These are phyloP conservation scores for Natrix natrix DNA, from an alignment of 2,797 vertebrate genomes.

Conservation along the genomic window DNA sequence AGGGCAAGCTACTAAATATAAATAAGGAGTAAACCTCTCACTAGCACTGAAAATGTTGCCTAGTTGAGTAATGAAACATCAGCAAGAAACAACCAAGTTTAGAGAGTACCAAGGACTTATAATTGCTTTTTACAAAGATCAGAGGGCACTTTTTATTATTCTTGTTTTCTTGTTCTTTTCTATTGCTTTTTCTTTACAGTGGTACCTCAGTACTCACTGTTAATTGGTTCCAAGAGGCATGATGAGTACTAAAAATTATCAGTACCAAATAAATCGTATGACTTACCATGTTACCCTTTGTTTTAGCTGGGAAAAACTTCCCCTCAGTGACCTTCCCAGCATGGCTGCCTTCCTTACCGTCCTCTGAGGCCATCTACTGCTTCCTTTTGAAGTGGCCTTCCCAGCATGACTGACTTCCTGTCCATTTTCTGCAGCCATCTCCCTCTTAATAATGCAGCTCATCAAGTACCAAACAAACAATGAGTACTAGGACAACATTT, in stretches of 20 bases:
- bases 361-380: too few relatives aligned
- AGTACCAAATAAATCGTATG: background rate
- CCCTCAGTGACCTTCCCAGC: background rate
- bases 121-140: background rate
- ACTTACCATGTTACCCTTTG: background rate
- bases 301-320: background rate
- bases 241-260: background rate
- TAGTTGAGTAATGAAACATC: background rate
- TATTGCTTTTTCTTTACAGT: background rate
- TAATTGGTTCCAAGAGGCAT: background rate
- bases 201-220: background rate
- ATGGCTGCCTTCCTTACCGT: background rate
- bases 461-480: background rate
- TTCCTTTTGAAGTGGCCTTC: too few relatives aligned
- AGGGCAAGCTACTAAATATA: background rate
- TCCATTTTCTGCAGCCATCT: background rate
- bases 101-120: background rate
- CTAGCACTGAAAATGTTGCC: background rate
- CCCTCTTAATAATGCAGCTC: background rate
- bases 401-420: background rate
- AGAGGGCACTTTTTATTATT: background rate
- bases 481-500: background rate
- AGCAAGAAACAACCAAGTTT: background rate
- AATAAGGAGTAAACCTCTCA: background rate
- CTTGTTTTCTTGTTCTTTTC: background rate